Conservation (phyloP, 2,888 invertebrate genomes). For the Hylaea fasciaria region DNA sequence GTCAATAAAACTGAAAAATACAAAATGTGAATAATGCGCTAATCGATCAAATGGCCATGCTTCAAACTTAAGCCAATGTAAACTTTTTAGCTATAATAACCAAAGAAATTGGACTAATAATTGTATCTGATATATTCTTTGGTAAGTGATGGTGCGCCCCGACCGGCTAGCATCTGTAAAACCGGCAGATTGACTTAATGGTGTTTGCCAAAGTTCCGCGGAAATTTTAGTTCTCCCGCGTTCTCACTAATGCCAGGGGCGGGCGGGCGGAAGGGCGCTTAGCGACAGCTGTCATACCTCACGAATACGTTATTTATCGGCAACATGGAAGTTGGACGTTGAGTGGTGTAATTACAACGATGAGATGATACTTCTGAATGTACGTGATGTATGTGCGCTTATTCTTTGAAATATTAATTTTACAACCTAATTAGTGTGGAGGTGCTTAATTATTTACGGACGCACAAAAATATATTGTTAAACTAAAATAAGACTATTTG, state of each 20-base stretch:
- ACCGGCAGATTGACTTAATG: constrained; percentile 81
- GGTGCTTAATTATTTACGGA: too few species aligned
- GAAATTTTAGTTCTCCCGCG: constrained; percentile 75
- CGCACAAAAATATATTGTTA: too few species aligned
- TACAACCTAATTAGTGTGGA: too few species aligned
- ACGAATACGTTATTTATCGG: constrained; percentile 74
- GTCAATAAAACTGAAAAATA: too few species aligned
- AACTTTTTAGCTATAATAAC: too few species aligned
- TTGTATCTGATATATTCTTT: background rate
- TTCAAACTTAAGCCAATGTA: too few species aligned
- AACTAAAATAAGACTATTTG: too few species aligned
- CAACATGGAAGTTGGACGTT: constrained; percentile 53
- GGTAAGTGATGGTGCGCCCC: constrained; percentile 22
- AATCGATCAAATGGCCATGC: too few species aligned
- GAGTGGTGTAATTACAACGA: background rate
- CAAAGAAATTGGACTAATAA: too few species aligned
- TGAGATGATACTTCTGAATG: background rate
- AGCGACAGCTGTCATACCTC: constrained; percentile 80
- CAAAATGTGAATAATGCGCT: too few species aligned
- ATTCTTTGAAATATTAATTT: too few species aligned
- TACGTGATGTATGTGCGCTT: background rate
- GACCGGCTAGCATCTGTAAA: constrained; percentile 74
- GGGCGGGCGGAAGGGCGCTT: constrained; percentile 61
- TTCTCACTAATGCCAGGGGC: constrained; percentile 63
- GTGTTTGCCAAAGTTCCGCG: constrained; percentile 76